Percentiles rank a stretch among this genome's conserved stretches.
Evolutionary conservation across 2,797 vertebrate genomes (phyloP).

Genomic region (Xenentodon cancila): DNA sequence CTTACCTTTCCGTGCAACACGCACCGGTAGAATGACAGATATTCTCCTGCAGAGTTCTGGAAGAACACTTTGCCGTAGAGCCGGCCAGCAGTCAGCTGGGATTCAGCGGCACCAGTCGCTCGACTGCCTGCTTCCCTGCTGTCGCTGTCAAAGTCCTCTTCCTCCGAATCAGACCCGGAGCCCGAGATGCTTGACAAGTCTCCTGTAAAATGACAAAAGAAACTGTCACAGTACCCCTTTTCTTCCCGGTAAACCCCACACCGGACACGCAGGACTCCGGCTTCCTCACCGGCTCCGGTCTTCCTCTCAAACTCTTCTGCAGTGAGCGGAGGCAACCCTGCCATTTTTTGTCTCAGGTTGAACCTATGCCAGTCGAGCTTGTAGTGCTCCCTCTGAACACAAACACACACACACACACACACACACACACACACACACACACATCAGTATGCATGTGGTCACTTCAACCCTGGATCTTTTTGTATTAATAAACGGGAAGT

Average conservation of each 20-base stretch:
- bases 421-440: too few species aligned
- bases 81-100: neutral
- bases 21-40: constrained; percentile 86
- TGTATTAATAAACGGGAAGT: neutral
- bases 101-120: constrained; percentile 42
- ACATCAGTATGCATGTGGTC: neutral
- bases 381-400: constrained; percentile 88
- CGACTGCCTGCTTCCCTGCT: constrained; percentile 40
- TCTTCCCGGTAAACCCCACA: neutral
- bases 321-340: constrained; percentile 72
- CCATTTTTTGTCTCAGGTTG: constrained; percentile 90
- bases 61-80: constrained; percentile 84
- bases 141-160: constrained; percentile 74
- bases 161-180: constrained; percentile 84
- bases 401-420: too few species aligned
- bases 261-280: neutral
- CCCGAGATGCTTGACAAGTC: constrained; percentile 97
- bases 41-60: constrained; percentile 85
- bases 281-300: constrained; percentile 79
- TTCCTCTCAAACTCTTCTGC: constrained; percentile 91
- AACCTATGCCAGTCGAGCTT: constrained; percentile 97
- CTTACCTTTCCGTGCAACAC: constrained; percentile 84
- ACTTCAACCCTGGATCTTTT: neutral
- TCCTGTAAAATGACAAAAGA: constrained; percentile 72
- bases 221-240: neutral